Base-by-base conservation (phyloP, 1,140 invertebrate species). In the Chlorops oryzae region DNA sequence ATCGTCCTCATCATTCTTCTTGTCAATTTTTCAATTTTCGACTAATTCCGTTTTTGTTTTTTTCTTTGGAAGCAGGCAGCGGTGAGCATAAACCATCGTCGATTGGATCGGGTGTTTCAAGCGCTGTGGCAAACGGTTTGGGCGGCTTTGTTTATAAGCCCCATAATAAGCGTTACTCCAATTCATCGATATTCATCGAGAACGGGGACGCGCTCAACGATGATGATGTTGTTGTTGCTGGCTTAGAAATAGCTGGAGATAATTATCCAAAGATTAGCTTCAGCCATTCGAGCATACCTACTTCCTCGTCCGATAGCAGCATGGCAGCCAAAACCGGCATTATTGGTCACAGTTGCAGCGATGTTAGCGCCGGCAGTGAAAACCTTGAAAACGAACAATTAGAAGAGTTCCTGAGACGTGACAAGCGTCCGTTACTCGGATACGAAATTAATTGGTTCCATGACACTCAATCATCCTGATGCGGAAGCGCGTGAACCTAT, bases 371-470 rank as follows among this genome's bases (percentile, higher is more conserved):
- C 52, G 55, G 46, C 22, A 44, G 47, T 38, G 32, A 17, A 22
- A 18, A 38, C 5, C 13, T 13, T 18, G 35, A 6, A 38, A 48
- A 32, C 20, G 59, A 68, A 39, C 59, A 65, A 18, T 27, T 44
- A 22, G 54, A 59, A 24, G 52, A 61, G 47, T 49, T 43, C 15
- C 17, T 65, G 34, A 57, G 43, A 24, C 51, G 60, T 53, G 63
- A 71, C 34, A 46, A 69, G 15, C 61, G 72, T 37, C n/a, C 70
- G 76, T 40, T 75, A 71, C 58, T 78, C 77, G 20, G 77, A 78
- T 56, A 74, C 76, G 46, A 72, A 74, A 58, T 56, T 74, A 34
- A 37, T 70, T n/a, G 50, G 40, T n/a, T n/a, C n/a, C n/a, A n/a
- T n/a, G n/a, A n/a, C n/a, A n/a, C n/a, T n/a, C n/a, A n/a, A n/a